phyloP scores from a whole-genome alignment of 2,797 vertebrate species.

The Leptatherina wallacei region DNA sequence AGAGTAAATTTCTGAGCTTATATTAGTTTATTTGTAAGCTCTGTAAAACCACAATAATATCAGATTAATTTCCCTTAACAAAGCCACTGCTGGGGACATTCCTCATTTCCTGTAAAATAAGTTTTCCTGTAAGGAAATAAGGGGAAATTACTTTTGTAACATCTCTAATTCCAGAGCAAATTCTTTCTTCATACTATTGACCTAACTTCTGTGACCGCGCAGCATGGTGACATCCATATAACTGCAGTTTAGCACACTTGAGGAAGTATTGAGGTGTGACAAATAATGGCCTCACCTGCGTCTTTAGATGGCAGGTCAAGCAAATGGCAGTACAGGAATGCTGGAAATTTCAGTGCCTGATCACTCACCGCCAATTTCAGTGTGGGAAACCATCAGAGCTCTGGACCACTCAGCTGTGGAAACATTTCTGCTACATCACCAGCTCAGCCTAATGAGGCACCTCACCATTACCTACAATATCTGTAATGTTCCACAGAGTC shows the following conservation, averaged over 20 bases:
- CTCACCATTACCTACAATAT: slow-evolving; percentile 46
- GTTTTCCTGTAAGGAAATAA: too few species aligned
- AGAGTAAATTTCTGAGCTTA: slow-evolving; percentile 39
- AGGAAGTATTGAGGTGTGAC: slow-evolving; percentile 26
- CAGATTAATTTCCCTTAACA: slow-evolving; percentile 10
- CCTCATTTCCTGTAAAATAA: too few species aligned
- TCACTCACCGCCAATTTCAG: slow-evolving; percentile 46
- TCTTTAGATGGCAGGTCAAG: slow-evolving; percentile 50
- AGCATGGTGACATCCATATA: slow-evolving; percentile 24
- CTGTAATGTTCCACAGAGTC: slow-evolving; percentile 37
- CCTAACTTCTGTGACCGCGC: slow-evolving; percentile 35
- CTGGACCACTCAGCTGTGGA: slow-evolving; percentile 45
- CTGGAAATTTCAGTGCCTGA: slow-evolving; percentile 37
- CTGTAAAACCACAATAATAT: slow-evolving; percentile 26
- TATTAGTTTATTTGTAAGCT: slow-evolving; percentile 14
- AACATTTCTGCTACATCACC: slow-evolving; percentile 52
- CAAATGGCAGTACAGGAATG: slow-evolving; percentile 26
- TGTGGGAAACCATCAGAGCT: slow-evolving; percentile 41
- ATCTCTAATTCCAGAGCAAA: slow-evolving; percentile 35
- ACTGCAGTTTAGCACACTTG: slow-evolving; percentile 48
- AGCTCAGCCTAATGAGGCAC: slow-evolving; percentile 66
- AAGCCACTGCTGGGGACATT: too few species aligned
- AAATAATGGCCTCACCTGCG: slow-evolving; percentile 38
- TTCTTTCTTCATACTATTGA: slow-evolving; percentile 44
- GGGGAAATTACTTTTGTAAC: not conserved